Evolutionary conservation across 2,888 invertebrate genomes (phyloP).

Genomic region (Cactoblastis cactorum): DNA sequence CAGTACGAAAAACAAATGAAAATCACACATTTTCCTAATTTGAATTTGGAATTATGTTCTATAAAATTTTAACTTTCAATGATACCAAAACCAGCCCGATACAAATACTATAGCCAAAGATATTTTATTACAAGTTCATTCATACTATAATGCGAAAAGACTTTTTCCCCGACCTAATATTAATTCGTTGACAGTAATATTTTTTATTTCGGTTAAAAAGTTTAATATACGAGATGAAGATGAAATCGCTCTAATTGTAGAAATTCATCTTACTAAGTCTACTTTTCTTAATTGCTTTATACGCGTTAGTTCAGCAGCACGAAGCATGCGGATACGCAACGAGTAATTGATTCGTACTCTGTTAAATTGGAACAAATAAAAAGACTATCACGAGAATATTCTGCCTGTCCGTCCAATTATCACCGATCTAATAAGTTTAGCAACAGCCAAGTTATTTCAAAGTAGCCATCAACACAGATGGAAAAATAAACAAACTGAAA

Average conservation of each 20-base stretch:
- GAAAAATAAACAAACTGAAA: slow-evolving; percentile 15
- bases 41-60: too few relatives aligned
- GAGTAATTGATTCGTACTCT: slow-evolving; percentile 27
- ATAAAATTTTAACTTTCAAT: too few relatives aligned
- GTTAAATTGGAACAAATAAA: slow-evolving; percentile 36
- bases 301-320: slow-evolving; percentile 22
- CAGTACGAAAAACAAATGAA: too few relatives aligned
- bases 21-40: too few relatives aligned
- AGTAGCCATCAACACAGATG: background rate
- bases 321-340: slow-evolving; percentile 32
- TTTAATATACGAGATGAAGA: background rate
- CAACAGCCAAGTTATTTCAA: background rate
- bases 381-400: slow-evolving; percentile 27
- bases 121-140: too few relatives aligned
- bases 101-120: too few relatives aligned
- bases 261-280: slow-evolving; percentile 15
- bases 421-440: slow-evolving; percentile 23
- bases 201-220: background rate
- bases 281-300: slow-evolving; percentile 14
- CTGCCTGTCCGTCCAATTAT: slow-evolving; percentile 27
- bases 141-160: too few relatives aligned
- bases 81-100: too few relatives aligned
- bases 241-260: background rate
- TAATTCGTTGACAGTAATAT: too few relatives aligned
- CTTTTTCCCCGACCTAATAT: too few relatives aligned